These are phyloP conservation scores for Crossoptilon crossoptilon DNA, from an alignment of 2,797 vertebrate genomes.

Conservation along the genomic window DNA sequence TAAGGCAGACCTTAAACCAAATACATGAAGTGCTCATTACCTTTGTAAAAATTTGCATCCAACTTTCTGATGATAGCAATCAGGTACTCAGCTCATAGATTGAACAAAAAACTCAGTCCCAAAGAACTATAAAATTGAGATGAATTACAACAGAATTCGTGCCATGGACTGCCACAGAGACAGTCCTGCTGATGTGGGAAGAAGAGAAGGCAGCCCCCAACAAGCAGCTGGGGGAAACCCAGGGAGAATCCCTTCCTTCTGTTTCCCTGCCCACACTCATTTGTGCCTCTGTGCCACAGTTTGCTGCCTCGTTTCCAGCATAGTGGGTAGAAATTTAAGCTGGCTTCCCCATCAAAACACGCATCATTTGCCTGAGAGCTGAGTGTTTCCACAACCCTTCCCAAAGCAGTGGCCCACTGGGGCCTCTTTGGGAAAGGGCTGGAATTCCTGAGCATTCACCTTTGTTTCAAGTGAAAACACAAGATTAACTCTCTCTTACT, in stretches of 20 bases:
- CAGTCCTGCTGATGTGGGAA: background rate
- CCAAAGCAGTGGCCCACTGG: background rate
- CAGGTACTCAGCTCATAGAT: background rate
- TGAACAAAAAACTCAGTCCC: background rate
- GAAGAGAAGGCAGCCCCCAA: background rate
- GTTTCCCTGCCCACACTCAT: background rate
- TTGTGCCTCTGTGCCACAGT: background rate
- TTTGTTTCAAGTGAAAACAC: conserved; percentile 69
- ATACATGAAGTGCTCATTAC: background rate
- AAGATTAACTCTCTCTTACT: conserved; percentile 35
- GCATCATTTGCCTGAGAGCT: background rate
- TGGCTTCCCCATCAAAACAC: background rate
- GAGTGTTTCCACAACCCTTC: background rate
- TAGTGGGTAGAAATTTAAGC: background rate
- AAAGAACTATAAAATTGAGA: background rate
- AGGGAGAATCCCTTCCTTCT: background rate
- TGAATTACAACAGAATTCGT: background rate
- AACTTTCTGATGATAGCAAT: background rate
- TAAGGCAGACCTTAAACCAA: background rate
- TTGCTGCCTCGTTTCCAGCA: background rate
- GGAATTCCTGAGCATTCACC: conserved; percentile 40
- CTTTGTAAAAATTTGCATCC: background rate
- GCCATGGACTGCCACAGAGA: background rate
- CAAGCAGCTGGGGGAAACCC: background rate
- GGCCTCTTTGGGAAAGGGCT: conserved; percentile 22